Evolutionary conservation across 2,888 invertebrate species (phyloP), one percentile per base, ranked within the genome.

Genomic region (Selenia dentaria): DNA sequence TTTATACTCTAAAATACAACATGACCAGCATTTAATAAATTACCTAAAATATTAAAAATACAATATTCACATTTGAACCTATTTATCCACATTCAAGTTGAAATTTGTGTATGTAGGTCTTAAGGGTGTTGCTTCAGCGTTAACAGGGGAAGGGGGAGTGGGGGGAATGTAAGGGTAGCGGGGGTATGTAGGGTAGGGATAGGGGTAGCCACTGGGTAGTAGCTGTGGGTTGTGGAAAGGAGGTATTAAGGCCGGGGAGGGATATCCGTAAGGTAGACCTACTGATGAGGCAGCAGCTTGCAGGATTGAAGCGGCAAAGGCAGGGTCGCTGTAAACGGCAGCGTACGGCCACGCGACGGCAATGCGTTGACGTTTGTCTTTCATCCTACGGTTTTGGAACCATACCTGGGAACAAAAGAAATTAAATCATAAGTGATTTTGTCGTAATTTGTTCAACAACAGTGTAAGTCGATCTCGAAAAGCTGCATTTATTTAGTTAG

Each of bases 341-440:
- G 96, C 95, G 83, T 98, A 97, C 0, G 98, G 98, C 98, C 99
- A 99, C 0, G 97, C 95, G 61, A 98, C 94, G 0, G 98, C 97
- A 79, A 98, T 95, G 9, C 98, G 92, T 74, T 99, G 99, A 0
- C 99, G 93, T 70, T 99, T 99, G 90, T 99, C 99, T 76, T 99
- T 98, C 98, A 98, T 98, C 38, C 98, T 92, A 22, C 98, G 93
- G 79, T 98, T 98, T 92, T 98, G 98, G 80, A 99, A 99, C 99
- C 99, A 99, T 11, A 98, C 97, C 97, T 97, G 92, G 83, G 25
- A 59, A 64, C 64, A 77, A 82, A 58, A 35, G 53, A 28, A 24
- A 34, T n/a, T n/a, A n/a, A n/a, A 24, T 4, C 6, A 24, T 24
- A 8, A 24, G 24, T 18, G 4, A 1, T 18, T 18, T 18, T 18